A percentile compares a stretch with the other conserved stretches of the same genome.
Conservation (phyloP, 92 coral and sea anemone genomes). For the Epizoanthus rinbou region DNA sequence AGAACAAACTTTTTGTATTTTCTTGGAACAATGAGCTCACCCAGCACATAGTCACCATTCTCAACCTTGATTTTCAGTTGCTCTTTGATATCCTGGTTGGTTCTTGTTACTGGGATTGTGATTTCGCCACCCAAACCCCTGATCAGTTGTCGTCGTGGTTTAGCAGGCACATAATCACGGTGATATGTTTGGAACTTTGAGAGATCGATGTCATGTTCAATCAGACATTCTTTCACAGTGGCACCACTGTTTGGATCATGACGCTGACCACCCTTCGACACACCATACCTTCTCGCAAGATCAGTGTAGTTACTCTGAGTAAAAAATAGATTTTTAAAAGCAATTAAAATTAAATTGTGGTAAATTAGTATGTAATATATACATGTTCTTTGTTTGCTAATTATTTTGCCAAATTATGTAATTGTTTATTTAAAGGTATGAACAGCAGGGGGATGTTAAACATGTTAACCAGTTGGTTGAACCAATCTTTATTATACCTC, state of each 20-base stretch:
- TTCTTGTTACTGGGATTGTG: conserved; percentile 45
- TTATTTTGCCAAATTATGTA: too few species aligned
- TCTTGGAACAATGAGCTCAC: conserved; percentile 41
- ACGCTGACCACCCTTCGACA: background rate
- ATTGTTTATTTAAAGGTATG: too few species aligned
- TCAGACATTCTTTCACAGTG: conserved; percentile 30
- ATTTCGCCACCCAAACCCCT: conserved; percentile 45
- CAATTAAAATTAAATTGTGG: too few species aligned
- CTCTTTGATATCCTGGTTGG: conserved; percentile 41
- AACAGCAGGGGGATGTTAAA: too few species aligned
- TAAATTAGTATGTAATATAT: too few species aligned
- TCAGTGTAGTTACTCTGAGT: conserved; percentile 13
- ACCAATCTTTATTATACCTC: too few species aligned
- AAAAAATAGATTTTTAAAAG: background rate
- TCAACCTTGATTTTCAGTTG: conserved; percentile 45
- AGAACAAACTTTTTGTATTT: conserved; percentile 36
- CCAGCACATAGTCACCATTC: conserved; percentile 53
- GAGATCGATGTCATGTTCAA: conserved; percentile 6
- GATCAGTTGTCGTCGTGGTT: background rate
- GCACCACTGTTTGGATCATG: conserved; percentile 28
- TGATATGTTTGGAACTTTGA: conserved; percentile 1
- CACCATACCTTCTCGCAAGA: conserved; percentile 16
- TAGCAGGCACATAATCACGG: background rate
- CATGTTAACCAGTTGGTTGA: too few species aligned
- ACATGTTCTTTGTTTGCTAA: too few species aligned